Base-by-base conservation (phyloP, 2,113 vertebrate genomes). In the Chionomys nivalis region DNA sequence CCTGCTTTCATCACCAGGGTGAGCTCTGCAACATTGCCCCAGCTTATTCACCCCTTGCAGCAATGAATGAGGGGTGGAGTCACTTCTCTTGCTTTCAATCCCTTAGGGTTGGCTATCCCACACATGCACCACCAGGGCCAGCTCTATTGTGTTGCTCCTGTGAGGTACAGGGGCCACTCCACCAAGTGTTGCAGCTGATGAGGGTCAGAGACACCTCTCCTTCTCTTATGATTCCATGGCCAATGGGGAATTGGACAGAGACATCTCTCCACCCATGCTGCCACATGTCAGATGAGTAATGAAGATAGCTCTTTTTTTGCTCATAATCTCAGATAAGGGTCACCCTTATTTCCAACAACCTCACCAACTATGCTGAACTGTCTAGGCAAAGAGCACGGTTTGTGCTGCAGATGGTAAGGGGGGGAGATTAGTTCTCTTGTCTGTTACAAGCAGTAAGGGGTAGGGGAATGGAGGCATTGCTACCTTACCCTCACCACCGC, bases 221-320 rank as follows among this genome's bases (percentile, higher is more conserved):
- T 16, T 21, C 70, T 72, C 36, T n/a, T 72, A 72, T 21, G 68
- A 8, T 19, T 16, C 33, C 70, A 21, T 68, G 13, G 1, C 17
- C 1, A n/a, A 7, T 39, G 1, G 36, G 7, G 36, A 36, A 17
- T n/a, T 1, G 12, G 70, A 1, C 7, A 19, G 70, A 21, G 36
- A 8, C 70, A 21, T 72, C 7, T 21, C 70, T 72, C 36, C 36
- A 19, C 7, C 36, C 70, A 72, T 72, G 36, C 17, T 72, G 70
- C 17, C 70, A 72, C 70, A n/a, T 21, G 70, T 72, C 7, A 39
- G 16, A 72, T 73, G 19, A 39, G 8, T 68, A 68, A 72, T 72
- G 36, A 36, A 17, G n/a, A 73, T 8, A 73, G 36, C n/a, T 39
- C 70, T 11, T 9, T 72, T 72, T 72, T n/a, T 72, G 70, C 36